phyloP scores from a whole-genome alignment of 2,113 vertebrate species.

The Elachura formosa region DNA sequence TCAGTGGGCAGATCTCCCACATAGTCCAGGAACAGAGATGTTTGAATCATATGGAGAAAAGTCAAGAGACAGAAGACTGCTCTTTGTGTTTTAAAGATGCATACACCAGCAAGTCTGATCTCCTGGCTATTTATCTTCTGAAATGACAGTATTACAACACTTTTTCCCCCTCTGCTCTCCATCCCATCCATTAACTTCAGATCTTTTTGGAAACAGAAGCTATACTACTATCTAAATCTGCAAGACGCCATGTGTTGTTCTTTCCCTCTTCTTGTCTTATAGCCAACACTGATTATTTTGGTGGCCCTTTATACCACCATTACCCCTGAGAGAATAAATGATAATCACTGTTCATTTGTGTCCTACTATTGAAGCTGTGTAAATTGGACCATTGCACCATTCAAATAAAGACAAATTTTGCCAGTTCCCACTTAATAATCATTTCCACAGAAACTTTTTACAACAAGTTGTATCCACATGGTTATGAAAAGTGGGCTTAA shows the following conservation, averaged over 20 bases:
- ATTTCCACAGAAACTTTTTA: background rate
- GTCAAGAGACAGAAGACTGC: background rate
- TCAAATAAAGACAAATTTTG: slow-evolving; percentile 29
- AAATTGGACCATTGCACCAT: background rate
- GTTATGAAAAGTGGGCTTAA: background rate
- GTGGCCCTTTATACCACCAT: background rate
- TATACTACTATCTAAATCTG: background rate
- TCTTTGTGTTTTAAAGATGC: background rate
- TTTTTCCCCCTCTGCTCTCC: background rate
- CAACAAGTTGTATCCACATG: background rate
- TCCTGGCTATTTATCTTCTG: background rate
- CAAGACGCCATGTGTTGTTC: background rate
- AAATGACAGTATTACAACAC: background rate
- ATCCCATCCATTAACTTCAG: background rate
- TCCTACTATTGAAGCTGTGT: background rate
- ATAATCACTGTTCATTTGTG: slow-evolving; percentile 29
- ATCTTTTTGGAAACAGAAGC: background rate
- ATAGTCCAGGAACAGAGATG: background rate
- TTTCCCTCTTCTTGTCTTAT: background rate
- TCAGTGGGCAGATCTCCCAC: background rate
- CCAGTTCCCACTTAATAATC: slow-evolving; percentile 7
- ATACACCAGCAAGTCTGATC: background rate
- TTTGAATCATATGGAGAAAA: background rate
- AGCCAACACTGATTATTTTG: slow-evolving; percentile 28
- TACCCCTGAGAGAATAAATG: slow-evolving; percentile 30